Percentiles rank a stretch among this genome's conserved stretches.
Evolutionary conservation across 2,113 vertebrate genomes (phyloP).

Genomic region (Corythornis cristatus): DNA sequence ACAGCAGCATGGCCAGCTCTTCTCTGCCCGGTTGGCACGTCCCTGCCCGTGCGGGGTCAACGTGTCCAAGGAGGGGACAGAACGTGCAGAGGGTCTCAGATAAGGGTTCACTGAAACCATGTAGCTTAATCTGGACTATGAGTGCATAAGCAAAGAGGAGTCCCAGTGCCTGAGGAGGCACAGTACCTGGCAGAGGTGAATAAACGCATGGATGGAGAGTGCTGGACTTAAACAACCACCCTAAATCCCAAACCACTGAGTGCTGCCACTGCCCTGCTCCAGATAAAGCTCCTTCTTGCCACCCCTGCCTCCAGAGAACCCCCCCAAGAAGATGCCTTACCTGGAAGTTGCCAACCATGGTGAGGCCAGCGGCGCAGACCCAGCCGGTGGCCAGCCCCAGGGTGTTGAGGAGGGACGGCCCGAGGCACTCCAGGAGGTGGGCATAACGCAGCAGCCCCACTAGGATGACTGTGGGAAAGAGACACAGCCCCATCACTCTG

Average conservation of each 20-base stretch:
- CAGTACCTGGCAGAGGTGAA: fast-evolving
- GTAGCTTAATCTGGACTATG: not conserved
- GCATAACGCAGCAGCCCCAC: slow-evolving; percentile 85
- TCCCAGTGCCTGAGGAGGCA: not conserved
- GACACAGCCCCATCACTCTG: fast-evolving
- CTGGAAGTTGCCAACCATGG: slow-evolving; percentile 90
- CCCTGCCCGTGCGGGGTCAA: not conserved
- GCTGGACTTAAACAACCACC: not conserved
- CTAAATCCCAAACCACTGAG: not conserved
- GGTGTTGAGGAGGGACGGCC: slow-evolving; percentile 83
- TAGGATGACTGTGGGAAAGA: slow-evolving; percentile 77
- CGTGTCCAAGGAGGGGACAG: fast-evolving
- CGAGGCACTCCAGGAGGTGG: slow-evolving; percentile 82
- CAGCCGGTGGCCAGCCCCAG: slow-evolving; percentile 80
- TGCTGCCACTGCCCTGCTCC: not conserved
- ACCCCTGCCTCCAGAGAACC: fast-evolving
- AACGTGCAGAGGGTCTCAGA: not conserved
- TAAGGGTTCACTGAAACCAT: not conserved
- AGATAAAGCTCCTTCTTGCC: not conserved
- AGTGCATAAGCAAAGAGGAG: not conserved
- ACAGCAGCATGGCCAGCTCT: not conserved
- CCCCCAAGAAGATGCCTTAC: slow-evolving; percentile 29
- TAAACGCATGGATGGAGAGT: fast-evolving
- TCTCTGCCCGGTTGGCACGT: not conserved
- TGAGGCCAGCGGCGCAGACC: slow-evolving; percentile 85